Evolutionary conservation across 2,888 invertebrate species (phyloP).

Genomic region (Caenorhabditis zanzibari): DNA sequence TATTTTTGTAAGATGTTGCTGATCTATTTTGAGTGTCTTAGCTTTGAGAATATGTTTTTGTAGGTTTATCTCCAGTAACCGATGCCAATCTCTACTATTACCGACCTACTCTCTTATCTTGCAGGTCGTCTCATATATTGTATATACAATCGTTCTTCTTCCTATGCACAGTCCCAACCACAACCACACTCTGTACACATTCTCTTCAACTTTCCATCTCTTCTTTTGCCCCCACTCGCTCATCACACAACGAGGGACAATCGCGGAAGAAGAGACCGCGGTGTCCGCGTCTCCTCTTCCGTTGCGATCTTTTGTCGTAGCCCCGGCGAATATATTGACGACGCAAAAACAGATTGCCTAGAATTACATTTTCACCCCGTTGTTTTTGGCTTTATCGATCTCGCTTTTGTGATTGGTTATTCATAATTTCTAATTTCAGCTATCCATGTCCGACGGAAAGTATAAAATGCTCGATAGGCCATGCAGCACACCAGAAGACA

Average conservation of each 20-base stretch:
- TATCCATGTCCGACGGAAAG: not conserved
- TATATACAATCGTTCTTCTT: slow-evolving; percentile 2
- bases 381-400: slow-evolving; percentile 7
- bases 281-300: slow-evolving; percentile 5
- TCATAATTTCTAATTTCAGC: not conserved
- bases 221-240: not conserved
- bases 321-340: not conserved
- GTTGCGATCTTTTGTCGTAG: not conserved
- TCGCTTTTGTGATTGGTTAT: not conserved
- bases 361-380: not conserved
- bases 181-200: slow-evolving; percentile 5
- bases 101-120: too few relatives aligned
- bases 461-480: too few relatives aligned
- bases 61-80: too few relatives aligned
- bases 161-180: not conserved
- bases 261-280: not conserved
- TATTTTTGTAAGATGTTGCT: not conserved
- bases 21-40: too few relatives aligned
- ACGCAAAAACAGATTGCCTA: not conserved
- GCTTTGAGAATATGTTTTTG: too few relatives aligned
- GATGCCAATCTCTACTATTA: too few relatives aligned
- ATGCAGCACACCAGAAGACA: not conserved
- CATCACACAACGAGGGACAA: slow-evolving; percentile 8
- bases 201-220: not conserved
- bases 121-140: too few relatives aligned